Percentiles rank a stretch among this genome's conserved stretches.
phyloP scores from a whole-genome alignment of 1,140 invertebrate genomes.

The Adoxophyes honmai region DNA sequence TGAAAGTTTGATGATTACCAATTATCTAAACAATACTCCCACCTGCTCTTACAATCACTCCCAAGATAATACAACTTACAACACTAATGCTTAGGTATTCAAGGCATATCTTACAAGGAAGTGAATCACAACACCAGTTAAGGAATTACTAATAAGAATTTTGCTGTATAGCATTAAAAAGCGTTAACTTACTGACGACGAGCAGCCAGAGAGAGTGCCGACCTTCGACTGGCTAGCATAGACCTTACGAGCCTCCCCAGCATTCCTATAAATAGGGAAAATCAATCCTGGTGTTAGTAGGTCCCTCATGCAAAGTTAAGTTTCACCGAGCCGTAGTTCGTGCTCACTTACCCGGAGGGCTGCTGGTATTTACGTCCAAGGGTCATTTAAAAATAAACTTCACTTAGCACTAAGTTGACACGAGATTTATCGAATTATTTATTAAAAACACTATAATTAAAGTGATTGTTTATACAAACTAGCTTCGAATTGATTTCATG shows the following conservation, averaged over 20 bases:
- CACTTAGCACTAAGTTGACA: neutral
- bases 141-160: no score
- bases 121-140: slow-evolving; percentile 11
- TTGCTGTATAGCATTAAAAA: slow-evolving; percentile 14
- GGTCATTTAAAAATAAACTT: slow-evolving; percentile 58
- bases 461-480: slow-evolving; percentile 13
- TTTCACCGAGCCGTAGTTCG: slow-evolving; percentile 35
- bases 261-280: slow-evolving; percentile 75
- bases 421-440: neutral
- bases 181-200: slow-evolving; percentile 70
- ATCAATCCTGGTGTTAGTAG: slow-evolving; percentile 63
- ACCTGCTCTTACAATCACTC: slow-evolving; percentile 22
- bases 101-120: slow-evolving; percentile 16
- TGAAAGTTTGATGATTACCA: slow-evolving; percentile 23
- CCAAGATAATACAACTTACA: no score
- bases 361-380: slow-evolving; percentile 72
- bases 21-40: slow-evolving; percentile 5
- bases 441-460: slow-evolving; percentile 1
- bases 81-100: no score
- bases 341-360: slow-evolving; percentile 69
- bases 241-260: slow-evolving; percentile 68
- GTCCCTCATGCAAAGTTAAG: slow-evolving; percentile 61
- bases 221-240: slow-evolving; percentile 74
- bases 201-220: slow-evolving; percentile 74
- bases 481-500: slow-evolving; percentile 4